Evolutionary conservation across 2,888 invertebrate species (phyloP), one percentile per base, ranked within the genome.

Genomic region (Flabesymbios commensalis): DNA sequence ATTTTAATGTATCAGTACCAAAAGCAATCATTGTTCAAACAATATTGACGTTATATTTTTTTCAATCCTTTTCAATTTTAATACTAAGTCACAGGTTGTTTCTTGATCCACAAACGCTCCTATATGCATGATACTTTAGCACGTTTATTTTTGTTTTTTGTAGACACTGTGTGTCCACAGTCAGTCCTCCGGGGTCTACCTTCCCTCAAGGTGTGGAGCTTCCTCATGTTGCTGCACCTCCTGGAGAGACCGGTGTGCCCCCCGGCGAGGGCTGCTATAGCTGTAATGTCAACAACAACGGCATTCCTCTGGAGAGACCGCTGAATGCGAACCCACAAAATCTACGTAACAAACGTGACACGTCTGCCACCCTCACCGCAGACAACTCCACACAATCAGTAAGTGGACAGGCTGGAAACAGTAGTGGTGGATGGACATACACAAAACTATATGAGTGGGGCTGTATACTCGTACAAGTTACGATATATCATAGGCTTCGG

Each of bases 241-340:
- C 72, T 3, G 73, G 72, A 3, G 88, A 89, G 67, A 90, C 90
- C 67, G 42, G 48, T 3, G 86, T 91, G 55, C 90, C 93, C 53
- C 89, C 90, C 4, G 91, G 91, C 0, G 93, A 93, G 83, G 92
- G 92, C 1, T 93, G 93, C 84, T 93, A 92, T 85, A 89, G 91
- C 28, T 93, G 93, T 85, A 90, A 90, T 86, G 24, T 19, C 10
- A 82, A 80, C 57, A 72, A 74, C 51, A 71, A 70, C 22, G 67
- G 67, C 4, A 54, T 64, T 3, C 68, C 68, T 5, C 53, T 68
- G 52, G 43, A 57, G 36, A 48, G 45, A 29, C 58, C 55, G 10
- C 19, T 43, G 26, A 32, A 52, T 19, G n/a, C 32, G 1, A 29
- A 32, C 19, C 36, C 57, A 5, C 32, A 32, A 24, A 22, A 31